Evolutionary conservation across 2,113 vertebrate genomes (phyloP), one percentile per base, ranked within the genome.

Genomic region (Epinephelus moara): DNA sequence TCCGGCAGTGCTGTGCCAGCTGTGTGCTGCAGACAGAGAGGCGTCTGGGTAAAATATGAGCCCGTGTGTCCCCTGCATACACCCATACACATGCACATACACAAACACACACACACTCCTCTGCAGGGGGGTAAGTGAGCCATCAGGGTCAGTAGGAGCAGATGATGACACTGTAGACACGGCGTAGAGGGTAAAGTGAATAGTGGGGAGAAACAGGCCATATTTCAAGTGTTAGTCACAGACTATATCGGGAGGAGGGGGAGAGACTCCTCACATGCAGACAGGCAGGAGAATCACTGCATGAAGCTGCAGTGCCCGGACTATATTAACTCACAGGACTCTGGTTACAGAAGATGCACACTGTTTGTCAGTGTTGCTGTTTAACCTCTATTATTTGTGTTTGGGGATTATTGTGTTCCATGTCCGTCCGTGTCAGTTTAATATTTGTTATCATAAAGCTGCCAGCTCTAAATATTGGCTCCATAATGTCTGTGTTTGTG

Each of bases 31-130:
- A 95, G 94, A 94, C 94, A 92, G 91, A 49, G 78, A 89, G 95
- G 95, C 94, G 94, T 94, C 95, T 85, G 86, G 73, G 71, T 93
- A 93, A 93, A 94, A 95, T 90, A 93, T 81, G 91, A 95, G 87
- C 91, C 89, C 42, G n/a, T 88, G 86, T 84, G 79, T 84, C 81
- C 67, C 79, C 53, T 52, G 47, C 49, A 42, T 70, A 73, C 61
- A 70, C 70, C 11, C 66, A 63, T 40, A 52, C 71, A 71, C 81
- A 78, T n/a, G 10, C 70, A 60, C 66, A 49, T 47, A 69, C 52
- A 67, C 57, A 86, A 37, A 75, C 78, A 86, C 61, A 42, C 68
- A 75, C 61, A 88, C 71, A 59, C 86, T 49, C 70, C 69, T 78
- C 71, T 75, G 60, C 33, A 4, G 77, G 72, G 61, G 83, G 63